Evolutionary conservation across 2,113 vertebrate species (phyloP), one percentile per base, ranked within the genome.

Genomic region (Myotis lucifugus): DNA sequence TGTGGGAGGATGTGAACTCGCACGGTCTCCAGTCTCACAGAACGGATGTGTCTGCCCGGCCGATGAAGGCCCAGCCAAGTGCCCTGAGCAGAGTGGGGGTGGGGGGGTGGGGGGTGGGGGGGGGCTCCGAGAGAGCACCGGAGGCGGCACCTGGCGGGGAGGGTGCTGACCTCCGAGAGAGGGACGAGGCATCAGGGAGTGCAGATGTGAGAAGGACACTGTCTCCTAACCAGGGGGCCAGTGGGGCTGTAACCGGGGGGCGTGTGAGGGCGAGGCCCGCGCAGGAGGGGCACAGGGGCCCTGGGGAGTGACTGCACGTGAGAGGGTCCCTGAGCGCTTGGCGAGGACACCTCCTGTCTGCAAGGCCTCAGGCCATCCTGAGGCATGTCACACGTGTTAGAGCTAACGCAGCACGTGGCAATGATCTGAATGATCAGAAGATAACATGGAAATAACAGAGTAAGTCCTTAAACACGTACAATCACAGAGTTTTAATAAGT

Each of bases 211-310:
- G 32, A 40, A 3, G 64, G 42, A 9, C 13, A 56, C 34, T 13
- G 11, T 34, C 74, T 73, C n/a, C 74, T 13, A 34, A 42, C 6
- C 13, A 0, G 2, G 37, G 37, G 52, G 29, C n/a, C 42, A 54
- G 9, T 9, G 14, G 42, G 3, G n/a, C 48, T 78, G 66, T 67
- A n/a, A 37, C 8, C 18, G 69, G 32, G 66, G 40, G n/a, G 17
- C 4, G 32, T 17, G 13, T 6, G 0, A n/a, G 34, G 2, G 29
- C 10, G 8, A 34, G 29, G 23, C 23, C 15, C 15, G 27, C 3
- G 52, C 14, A 59, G 37, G 5, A 19, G 42, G 23, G 15, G 7
- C 8, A 10, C 56, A 61, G 3, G 29, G 9, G 42, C 25, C 46
- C 66, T 23, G 17, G 66, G 52, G 40, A 29, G 42, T 23, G 50